Evolutionary conservation across 2,888 invertebrate species (phyloP), one percentile per base, ranked within the genome.

Genomic region (Nezara viridula): DNA sequence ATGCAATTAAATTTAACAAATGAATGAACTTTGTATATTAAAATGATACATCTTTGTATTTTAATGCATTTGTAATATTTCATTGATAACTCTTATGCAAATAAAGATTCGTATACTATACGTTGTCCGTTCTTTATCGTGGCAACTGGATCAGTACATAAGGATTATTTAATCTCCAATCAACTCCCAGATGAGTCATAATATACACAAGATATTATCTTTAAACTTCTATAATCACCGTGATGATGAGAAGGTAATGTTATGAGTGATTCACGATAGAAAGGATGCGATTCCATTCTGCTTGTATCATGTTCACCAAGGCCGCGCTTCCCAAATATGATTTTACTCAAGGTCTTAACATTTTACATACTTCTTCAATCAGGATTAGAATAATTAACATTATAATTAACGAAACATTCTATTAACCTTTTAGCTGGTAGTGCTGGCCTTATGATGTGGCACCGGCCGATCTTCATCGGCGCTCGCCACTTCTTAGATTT

Each of bases 211-310:
- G 66, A 37, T 73, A 73, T 73, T 73, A 73, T 73, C 32, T 73
- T 21, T 7, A 9, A 73, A 73, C 66, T 19, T 19, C 2, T 44
- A n/a, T 81, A 81, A 40, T 81, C 44, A 47, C n/a, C 81, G 24
- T 47, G 81, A 81, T n/a, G 81, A 81, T 44, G 81, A 47, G 44
- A 21, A 44, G 24, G 40, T 44, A 81, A 81, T 81, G 44, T n/a
- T 44, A 44, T 47, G 44, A 44, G n/a, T 81, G 81, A 81, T 44
- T 81, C 81, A 81, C 81, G 24, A 1, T 40, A 44, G 81, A 81
- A 81, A 81, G 81, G 81, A 44, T 81, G 10, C 81, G 44, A 81
- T 81, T 81, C 81, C 81, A 44, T 40, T 81, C 81, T 7, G n/a
- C 4, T 81, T 81, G 44, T 44, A 81, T 81, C 81, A 81, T 81